A percentile compares a stretch with the other conserved stretches of the same genome.
phyloP scores from a whole-genome alignment of 1,140 invertebrate species.

The Drosophila mayri region DNA sequence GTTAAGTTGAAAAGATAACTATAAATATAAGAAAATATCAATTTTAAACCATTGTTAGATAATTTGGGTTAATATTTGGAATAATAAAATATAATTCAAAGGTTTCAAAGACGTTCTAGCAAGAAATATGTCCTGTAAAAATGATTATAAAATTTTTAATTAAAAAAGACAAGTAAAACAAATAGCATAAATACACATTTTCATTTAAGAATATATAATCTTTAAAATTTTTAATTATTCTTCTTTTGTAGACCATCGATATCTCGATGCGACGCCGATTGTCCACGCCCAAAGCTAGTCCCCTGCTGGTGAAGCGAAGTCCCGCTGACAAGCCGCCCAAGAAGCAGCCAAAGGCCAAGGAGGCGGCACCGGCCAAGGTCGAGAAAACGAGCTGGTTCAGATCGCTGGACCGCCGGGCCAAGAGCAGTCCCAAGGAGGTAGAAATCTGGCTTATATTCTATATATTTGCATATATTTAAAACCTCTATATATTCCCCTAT shows the following conservation, averaged over 20 bases:
- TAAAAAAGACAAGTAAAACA: neutral
- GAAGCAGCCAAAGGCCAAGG: constrained; percentile 53
- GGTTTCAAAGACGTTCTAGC: neutral
- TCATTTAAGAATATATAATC: no score
- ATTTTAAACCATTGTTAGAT: neutral
- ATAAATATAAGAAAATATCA: neutral
- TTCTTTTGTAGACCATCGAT: constrained; percentile 61
- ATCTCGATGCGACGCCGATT: constrained; percentile 88
- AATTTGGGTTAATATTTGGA: neutral
- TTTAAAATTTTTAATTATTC: neutral
- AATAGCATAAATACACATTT: no score
- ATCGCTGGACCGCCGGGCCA: constrained; percentile 87
- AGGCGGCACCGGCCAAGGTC: constrained; percentile 53
- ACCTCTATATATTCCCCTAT: no score
- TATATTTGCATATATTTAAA: neutral
- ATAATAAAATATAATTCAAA: neutral
- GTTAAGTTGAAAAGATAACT: neutral
- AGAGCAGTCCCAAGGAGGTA: constrained; percentile 79
- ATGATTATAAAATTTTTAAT: neutral
- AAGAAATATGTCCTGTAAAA: neutral
- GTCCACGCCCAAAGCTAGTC: constrained; percentile 90
- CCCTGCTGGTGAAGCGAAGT: constrained; percentile 84
- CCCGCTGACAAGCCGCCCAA: constrained; percentile 74
- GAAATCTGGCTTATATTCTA: neutral
- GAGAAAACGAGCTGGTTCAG: constrained; percentile 88